Conservation (phyloP, 2,888 invertebrate genomes). For the Eristalis pertinax region DNA sequence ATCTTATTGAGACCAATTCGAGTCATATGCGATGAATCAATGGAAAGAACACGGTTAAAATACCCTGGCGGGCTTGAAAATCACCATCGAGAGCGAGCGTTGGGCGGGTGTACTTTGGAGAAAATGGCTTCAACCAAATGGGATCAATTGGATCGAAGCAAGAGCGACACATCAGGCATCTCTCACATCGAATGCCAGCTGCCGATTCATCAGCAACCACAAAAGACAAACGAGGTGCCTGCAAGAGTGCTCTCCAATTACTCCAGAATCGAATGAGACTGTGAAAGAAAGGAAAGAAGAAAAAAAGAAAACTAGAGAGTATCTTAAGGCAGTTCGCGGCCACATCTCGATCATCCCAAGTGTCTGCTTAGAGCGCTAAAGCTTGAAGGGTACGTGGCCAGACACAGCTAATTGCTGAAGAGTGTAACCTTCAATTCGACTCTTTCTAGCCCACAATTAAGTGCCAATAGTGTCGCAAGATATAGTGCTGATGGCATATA, state of each 20-base stretch:
- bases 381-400: constrained; percentile 92
- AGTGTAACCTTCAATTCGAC: constrained; percentile 95
- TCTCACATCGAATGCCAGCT: constrained; percentile 80
- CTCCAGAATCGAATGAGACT: constrained; percentile 91
- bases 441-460: constrained; percentile 89
- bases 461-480: constrained; percentile 77
- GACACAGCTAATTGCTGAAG: constrained; percentile 93
- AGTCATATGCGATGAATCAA: too few species aligned
- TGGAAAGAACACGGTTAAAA: too few species aligned
- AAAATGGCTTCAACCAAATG: too few species aligned
- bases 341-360: constrained; percentile 83
- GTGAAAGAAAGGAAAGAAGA: too few species aligned
- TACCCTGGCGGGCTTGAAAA: too few species aligned
- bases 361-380: constrained; percentile 91
- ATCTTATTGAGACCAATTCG: too few species aligned
- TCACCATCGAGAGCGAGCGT: too few species aligned
- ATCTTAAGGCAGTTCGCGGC: constrained; percentile 84
- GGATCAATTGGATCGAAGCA: too few species aligned
- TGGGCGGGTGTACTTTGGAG: too few species aligned
- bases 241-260: constrained; percentile 81
- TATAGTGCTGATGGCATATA: constrained; percentile 66
- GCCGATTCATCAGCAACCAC: constrained; percentile 77
- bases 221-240: constrained; percentile 67
- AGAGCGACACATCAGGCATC: constrained; percentile 91
- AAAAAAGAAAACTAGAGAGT: constrained; percentile 91